Base-by-base conservation (phyloP, 2,797 vertebrate genomes). In the Miopithecus talapoin region DNA sequence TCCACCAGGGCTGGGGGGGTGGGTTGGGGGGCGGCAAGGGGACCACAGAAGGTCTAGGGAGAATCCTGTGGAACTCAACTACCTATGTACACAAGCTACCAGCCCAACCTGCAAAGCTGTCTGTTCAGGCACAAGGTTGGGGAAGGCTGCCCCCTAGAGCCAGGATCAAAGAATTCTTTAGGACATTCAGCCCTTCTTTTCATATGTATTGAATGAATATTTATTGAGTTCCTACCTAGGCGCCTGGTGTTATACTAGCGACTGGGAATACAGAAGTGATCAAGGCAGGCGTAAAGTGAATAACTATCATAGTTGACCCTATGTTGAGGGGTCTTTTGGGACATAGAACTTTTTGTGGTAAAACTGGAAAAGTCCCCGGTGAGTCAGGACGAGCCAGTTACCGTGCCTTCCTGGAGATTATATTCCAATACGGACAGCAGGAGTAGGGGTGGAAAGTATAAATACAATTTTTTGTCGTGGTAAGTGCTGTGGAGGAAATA, bases 141-240 rank as follows among this genome's bases (percentile, higher is more conserved):
- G 72, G 74, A 95, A 98, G 93, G 83, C 97, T 93, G 97, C 97
- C 98, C 97, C 72, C 96, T 98, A 91, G 98, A 92, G 98, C 55
- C 92, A 59, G 43, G 41, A 96, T 59, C 33, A 36, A 92, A 39
- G 26, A 97, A 86, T 72, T 96, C 16, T 61, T 94, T 41, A 9
- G 26, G 86, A 84, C 36, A 19, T 30, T 24, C 36, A 79, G 26
- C 33, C 46, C 19, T n/a, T 68, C 64, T 91, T 53, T 39, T n/a
- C 68, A 21, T 53, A 48, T 85, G 46, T 43, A 72, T 21, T 22
- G 39, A 26, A 28, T 50, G 43, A 75, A n/a, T 89, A 59, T 75
- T 76, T 61, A 24, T 9, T 24, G 74, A 85, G 55, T 43, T 89
- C 36, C 75, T 78, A 7, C 36, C 36, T 89, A 10, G 16, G 9